Percentiles rank a stretch among this genome's conserved stretches.
Conservation (phyloP, 30 jellyfish, hydroid and myxozoan genomes). For the Morbakka virulenta region DNA sequence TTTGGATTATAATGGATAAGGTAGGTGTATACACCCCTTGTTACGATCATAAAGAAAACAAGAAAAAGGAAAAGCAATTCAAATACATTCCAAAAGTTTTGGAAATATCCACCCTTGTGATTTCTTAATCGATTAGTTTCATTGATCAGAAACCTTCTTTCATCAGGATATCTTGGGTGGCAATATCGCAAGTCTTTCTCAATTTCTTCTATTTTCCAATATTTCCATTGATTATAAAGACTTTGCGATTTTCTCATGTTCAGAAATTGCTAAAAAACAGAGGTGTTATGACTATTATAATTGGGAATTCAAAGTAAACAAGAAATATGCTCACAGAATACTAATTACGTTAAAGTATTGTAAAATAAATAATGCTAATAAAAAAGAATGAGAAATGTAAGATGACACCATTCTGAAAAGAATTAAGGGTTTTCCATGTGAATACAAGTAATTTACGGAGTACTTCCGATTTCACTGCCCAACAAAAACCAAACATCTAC, state of each 20-base stretch:
- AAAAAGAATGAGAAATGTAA: too few species aligned
- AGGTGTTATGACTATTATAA: too few species aligned
- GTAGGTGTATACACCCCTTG: slow-evolving; percentile 62
- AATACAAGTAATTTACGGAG: too few species aligned
- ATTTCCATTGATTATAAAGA: slow-evolving; percentile 32
- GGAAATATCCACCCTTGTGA: slow-evolving; percentile 46
- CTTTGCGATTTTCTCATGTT: not conserved
- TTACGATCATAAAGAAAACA: slow-evolving; percentile 38
- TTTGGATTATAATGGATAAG: slow-evolving; percentile 11
- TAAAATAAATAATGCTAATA: too few species aligned
- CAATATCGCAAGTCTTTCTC: slow-evolving; percentile 84
- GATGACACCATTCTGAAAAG: too few species aligned
- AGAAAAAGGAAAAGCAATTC: slow-evolving; percentile 82
- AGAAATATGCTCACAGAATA: not conserved
- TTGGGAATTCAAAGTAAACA: not conserved
- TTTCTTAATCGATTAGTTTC: slow-evolving; percentile 74
- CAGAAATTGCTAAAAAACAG: not conserved
- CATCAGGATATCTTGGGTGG: slow-evolving; percentile 99
- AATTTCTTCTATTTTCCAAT: slow-evolving; percentile 85
- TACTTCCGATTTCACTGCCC: too few species aligned
- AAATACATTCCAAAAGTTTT: slow-evolving; percentile 85
- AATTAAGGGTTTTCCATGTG: too few species aligned
- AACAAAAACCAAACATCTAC: too few species aligned
- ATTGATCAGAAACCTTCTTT: slow-evolving; percentile 64
- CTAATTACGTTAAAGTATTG: too few species aligned